phyloP scores from a whole-genome alignment of 2,888 invertebrate genomes.

The Calameuta filiformis region DNA sequence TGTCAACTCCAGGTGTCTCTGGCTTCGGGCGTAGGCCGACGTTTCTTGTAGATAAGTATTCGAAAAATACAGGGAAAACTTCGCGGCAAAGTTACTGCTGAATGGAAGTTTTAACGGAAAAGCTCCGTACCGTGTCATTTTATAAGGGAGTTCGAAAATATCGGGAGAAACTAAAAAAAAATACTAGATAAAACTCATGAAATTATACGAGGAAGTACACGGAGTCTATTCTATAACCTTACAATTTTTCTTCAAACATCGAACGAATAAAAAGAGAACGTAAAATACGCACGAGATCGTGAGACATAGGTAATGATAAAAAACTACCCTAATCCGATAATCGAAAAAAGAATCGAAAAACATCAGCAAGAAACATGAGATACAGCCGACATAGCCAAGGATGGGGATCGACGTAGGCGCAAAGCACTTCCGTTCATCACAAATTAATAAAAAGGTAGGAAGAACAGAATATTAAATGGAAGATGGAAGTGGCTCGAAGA shows the following conservation, averaged over 20 bases:
- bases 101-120: too few species aligned
- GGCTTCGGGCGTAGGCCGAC: neutral
- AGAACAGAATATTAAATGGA: neutral
- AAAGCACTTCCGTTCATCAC: neutral
- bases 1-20: slow-evolving; percentile 9
- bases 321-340: neutral
- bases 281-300: neutral
- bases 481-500: neutral
- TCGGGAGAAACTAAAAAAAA: too few species aligned
- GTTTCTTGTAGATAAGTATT: neutral
- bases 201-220: neutral
- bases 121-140: too few species aligned
- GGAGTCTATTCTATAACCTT: neutral
- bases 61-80: neutral
- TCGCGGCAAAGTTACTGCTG: neutral
- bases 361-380: neutral
- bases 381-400: neutral
- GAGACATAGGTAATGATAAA: neutral
- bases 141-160: too few species aligned
- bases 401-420: neutral
- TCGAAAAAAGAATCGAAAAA: neutral
- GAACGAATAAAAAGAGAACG: neutral
- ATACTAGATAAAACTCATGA: neutral
- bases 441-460: neutral
- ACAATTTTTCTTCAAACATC: neutral